These are phyloP conservation scores for Timema podura DNA, from an alignment of 2,888 invertebrate genomes.

Conservation along the genomic window DNA sequence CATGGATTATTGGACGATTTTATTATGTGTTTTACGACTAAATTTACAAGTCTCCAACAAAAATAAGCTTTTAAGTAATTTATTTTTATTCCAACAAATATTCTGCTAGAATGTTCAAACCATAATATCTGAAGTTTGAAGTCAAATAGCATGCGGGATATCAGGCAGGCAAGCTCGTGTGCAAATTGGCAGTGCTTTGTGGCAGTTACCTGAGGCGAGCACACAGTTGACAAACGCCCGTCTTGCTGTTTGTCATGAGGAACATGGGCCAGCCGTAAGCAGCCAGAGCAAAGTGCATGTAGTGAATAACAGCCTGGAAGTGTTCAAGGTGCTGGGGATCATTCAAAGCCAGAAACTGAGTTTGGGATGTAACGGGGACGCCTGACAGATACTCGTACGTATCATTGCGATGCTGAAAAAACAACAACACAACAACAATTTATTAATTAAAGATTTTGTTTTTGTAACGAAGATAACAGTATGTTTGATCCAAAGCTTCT, in stretches of 20 bases:
- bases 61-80: no score
- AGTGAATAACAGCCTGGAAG: slow-evolving; percentile 68
- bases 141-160: no score
- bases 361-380: slow-evolving; percentile 74
- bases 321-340: slow-evolving; percentile 66
- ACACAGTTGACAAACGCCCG: slow-evolving; percentile 68
- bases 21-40: no score
- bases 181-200: neutral
- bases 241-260: slow-evolving; percentile 64
- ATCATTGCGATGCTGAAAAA: slow-evolving; percentile 64
- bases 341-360: slow-evolving; percentile 74
- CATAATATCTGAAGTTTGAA: no score
- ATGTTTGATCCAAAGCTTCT: neutral
- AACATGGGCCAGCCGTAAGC: slow-evolving; percentile 89
- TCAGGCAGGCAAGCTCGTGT: no score
- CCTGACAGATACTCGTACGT: slow-evolving; percentile 83
- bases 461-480: no score
- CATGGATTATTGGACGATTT: no score
- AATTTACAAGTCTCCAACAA: no score
- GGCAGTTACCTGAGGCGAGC: slow-evolving; percentile 57
- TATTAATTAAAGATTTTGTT: no score
- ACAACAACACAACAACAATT: neutral
- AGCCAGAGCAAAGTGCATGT: slow-evolving; percentile 77
- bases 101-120: no score
- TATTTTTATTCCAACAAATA: no score